These are phyloP conservation scores for Eupithecia tripunctaria DNA, from an alignment of 2,888 invertebrate genomes.

Conservation along the genomic window DNA sequence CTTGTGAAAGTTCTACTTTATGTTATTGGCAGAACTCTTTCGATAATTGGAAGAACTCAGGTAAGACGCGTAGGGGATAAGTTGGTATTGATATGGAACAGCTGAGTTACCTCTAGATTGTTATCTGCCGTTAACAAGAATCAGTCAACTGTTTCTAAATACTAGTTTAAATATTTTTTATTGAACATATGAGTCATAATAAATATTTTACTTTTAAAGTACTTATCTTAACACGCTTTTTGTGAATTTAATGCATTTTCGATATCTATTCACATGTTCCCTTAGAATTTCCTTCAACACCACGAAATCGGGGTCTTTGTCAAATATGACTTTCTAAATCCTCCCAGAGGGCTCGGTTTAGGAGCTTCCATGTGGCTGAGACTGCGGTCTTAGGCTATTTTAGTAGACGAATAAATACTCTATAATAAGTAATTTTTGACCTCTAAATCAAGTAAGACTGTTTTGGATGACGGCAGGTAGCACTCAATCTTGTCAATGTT, in stretches of 20 bases:
- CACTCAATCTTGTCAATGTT: not conserved
- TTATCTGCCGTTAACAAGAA: too few relatives aligned
- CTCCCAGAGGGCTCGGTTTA: slow-evolving; percentile 56
- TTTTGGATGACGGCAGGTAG: not conserved
- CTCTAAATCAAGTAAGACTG: too few relatives aligned
- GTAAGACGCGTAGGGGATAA: too few relatives aligned
- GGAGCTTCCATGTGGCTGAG: slow-evolving; percentile 2
- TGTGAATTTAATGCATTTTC: slow-evolving; percentile 1
- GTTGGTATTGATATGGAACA: too few relatives aligned
- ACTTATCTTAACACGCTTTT: not conserved
- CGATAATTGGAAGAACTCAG: too few relatives aligned
- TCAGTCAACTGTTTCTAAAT: too few relatives aligned
- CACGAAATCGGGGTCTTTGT: slow-evolving; percentile 33
- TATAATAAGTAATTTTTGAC: too few relatives aligned
- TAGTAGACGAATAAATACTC: not conserved
- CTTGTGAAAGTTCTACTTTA: not conserved
- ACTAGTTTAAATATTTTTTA: too few relatives aligned
- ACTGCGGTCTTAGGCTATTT: not conserved
- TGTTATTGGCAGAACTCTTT: too few relatives aligned
- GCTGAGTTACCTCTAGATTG: too few relatives aligned
- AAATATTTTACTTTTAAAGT: not conserved
- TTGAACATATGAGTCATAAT: too few relatives aligned
- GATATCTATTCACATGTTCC: not conserved
- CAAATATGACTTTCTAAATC: slow-evolving; percentile 51
- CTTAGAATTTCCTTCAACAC: slow-evolving; percentile 34